These are phyloP conservation scores for Dendronephthya gigantea DNA, from an alignment of 64 coral and sea anemone species.

Conservation along the genomic window DNA sequence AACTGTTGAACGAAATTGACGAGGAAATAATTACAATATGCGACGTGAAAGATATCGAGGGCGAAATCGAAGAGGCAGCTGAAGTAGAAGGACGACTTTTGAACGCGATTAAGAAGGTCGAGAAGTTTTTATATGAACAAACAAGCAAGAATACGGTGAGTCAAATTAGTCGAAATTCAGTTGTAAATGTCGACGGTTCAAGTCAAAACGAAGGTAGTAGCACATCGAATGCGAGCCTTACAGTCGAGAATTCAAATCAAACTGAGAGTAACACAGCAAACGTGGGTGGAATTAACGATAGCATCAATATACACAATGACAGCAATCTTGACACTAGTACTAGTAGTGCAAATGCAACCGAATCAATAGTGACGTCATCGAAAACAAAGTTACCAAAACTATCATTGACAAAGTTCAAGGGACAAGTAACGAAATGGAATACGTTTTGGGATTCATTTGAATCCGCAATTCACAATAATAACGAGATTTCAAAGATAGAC, in stretches of 20 bases:
- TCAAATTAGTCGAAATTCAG: neutral
- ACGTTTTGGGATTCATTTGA: neutral
- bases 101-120: neutral
- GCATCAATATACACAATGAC: too few species aligned
- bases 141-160: neutral
- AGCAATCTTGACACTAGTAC: neutral
- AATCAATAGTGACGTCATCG: neutral
- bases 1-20: neutral
- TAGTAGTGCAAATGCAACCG: too few species aligned
- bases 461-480: neutral
- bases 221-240: too few species aligned
- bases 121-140: neutral
- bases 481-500: neutral
- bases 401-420: neutral
- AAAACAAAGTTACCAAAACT: neutral
- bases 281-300: too few species aligned
- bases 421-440: neutral
- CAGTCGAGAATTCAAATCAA: too few species aligned
- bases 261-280: too few species aligned
- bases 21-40: neutral
- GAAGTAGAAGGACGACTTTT: neutral
- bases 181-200: too few species aligned
- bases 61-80: neutral
- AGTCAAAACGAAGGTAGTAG: too few species aligned
- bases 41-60: neutral